Conservation (phyloP, 1,140 invertebrate genomes). For the Hesperophylax magnus region DNA sequence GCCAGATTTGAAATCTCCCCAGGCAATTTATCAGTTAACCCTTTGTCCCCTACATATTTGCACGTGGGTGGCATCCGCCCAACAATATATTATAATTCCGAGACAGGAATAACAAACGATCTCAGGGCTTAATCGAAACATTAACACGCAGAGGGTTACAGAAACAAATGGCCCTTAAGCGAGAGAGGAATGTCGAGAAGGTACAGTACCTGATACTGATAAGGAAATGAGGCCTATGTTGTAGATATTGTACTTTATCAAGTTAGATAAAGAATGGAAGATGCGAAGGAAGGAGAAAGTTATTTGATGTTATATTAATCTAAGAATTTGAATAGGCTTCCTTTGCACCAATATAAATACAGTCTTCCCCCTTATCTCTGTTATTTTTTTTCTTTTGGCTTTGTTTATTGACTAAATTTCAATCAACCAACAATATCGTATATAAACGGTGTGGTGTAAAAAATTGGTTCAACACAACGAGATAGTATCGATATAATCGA, state of each 20-base stretch:
- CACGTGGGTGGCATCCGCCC: slow-evolving; percentile 9
- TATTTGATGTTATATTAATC: not conserved
- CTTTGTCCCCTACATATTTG: slow-evolving; percentile 13
- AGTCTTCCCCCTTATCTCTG: too few species aligned
- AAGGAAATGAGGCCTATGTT: not conserved
- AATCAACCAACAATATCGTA: too few species aligned
- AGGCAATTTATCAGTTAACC: not conserved
- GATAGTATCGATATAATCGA: too few species aligned
- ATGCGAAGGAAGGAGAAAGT: not conserved
- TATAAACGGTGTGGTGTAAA: too few species aligned
- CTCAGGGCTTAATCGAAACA: slow-evolving; percentile 1
- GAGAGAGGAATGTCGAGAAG: not conserved
- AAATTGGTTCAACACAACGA: too few species aligned
- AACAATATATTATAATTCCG: slow-evolving; percentile 7
- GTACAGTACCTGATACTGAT: not conserved
- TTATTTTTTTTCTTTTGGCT: too few species aligned
- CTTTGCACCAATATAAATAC: too few species aligned
- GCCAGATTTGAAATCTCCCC: not conserved
- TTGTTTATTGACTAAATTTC: too few species aligned
- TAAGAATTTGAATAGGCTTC: not conserved
- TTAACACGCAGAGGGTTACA: slow-evolving; percentile 3
- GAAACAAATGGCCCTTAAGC: not conserved
- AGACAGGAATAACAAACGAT: slow-evolving; percentile 22
- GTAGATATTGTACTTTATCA: not conserved
- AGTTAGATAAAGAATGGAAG: not conserved